A percentile compares a stretch with the other conserved stretches of the same genome.
phyloP scores from a whole-genome alignment of 2,113 vertebrate genomes.

The Grus americana region DNA sequence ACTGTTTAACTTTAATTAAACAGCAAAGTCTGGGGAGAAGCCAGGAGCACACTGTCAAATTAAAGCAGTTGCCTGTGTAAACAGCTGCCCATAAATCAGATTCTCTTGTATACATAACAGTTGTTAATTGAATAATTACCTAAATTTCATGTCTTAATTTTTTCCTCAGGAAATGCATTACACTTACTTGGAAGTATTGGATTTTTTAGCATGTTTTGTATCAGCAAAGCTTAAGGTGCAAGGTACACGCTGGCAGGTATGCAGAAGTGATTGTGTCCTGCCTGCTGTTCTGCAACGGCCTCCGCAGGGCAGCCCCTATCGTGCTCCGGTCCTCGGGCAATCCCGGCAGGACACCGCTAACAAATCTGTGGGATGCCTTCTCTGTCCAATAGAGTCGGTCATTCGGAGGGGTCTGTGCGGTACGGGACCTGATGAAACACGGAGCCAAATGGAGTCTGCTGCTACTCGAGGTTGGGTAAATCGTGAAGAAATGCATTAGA shows the following conservation, averaged over 20 bases:
- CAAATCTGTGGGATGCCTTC: background rate
- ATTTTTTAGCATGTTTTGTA: background rate
- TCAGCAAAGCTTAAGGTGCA: background rate
- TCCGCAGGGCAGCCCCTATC: rapidly evolving
- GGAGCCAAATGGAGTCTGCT: background rate
- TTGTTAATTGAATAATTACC: constrained; percentile 63
- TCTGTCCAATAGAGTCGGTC: rapidly evolving
- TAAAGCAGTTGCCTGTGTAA: constrained; percentile 20
- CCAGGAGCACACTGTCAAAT: constrained; percentile 32
- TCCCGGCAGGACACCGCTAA: no score
- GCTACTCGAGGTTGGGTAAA: background rate
- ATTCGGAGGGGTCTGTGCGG: no score
- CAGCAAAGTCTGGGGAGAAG: constrained; percentile 16
- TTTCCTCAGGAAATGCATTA: background rate
- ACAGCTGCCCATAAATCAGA: constrained; percentile 55
- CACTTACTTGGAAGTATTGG: background rate
- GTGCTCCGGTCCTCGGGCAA: background rate
- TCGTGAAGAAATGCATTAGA: background rate
- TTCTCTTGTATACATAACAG: constrained; percentile 7
- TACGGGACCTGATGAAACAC: background rate
- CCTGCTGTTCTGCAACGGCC: rapidly evolving
- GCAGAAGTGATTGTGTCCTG: background rate
- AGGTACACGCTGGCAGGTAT: rapidly evolving
- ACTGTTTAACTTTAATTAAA: constrained; percentile 62
- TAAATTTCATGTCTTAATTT: background rate